Conservation (phyloP, 2,888 invertebrate species). For the Monoplex corrugatus region DNA sequence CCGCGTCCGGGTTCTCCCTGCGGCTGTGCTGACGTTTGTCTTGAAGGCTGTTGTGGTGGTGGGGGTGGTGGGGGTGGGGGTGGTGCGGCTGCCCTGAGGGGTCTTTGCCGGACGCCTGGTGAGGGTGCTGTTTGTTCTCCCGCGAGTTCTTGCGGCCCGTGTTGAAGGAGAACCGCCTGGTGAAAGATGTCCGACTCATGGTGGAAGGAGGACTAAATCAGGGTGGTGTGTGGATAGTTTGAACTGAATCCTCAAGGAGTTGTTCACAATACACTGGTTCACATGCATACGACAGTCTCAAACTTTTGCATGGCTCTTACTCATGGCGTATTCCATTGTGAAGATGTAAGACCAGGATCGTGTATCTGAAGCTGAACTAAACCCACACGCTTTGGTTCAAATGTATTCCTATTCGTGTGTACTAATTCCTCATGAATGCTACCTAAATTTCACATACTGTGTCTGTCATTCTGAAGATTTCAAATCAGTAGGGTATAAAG, state of each 20-base stretch:
- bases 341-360: neutral
- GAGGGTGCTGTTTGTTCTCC: slow-evolving; percentile 52
- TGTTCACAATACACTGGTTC: neutral
- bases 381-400: no score
- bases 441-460: no score
- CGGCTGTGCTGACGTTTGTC: slow-evolving; percentile 59
- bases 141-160: slow-evolving; percentile 55
- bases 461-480: no score
- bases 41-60: slow-evolving; percentile 48
- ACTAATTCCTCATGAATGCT: no score
- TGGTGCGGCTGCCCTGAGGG: neutral
- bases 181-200: slow-evolving; percentile 57
- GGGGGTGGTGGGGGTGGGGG: slow-evolving; percentile 31
- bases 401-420: no score
- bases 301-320: neutral
- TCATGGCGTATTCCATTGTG: neutral
- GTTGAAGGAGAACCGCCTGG: slow-evolving; percentile 52
- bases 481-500: no score
- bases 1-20: slow-evolving; percentile 56
- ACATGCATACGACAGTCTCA: neutral
- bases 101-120: neutral
- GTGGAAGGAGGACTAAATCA: neutral
- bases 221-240: no score
- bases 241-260: neutral
- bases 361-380: no score